Base-by-base conservation (phyloP, 2,113 vertebrate species). In the Mixornis gularis region DNA sequence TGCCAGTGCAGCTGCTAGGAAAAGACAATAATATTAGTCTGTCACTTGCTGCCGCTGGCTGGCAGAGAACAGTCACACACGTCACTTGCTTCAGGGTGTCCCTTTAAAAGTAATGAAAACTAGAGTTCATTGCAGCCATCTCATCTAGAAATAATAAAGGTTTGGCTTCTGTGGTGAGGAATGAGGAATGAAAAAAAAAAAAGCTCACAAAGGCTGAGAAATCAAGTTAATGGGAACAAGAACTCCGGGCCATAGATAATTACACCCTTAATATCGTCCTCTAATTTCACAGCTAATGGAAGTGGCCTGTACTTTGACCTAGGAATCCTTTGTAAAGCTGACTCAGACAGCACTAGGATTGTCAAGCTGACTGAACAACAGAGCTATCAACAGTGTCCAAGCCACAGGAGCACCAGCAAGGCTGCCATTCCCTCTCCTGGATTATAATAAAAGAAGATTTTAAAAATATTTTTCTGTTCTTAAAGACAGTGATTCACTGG, bases 51-150 rank as follows among this genome's bases (percentile, higher is more conserved):
- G 77, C 60, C 64, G 73, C 56, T 70, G 69, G 86, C 72, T 51
- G 52, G 62, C 36, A 90, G 72, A 68, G 60, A 52, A 64, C 32
- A 90, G 56, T 66, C 59, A 83, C 38, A 80, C 12, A 46, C 62
- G 64, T 59, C 40, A 80, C 44, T 68, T 78, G 36, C 72, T 89
- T 88, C 77, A 86, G 69, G 56, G 40, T 44, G 17, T 56, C 85
- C 26, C 69, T 90, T 92, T 92, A 84, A 73, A 96, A 80, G 56
- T 21, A 73, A 88, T 84, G 79, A 79, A 88, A 93, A 78, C 26
- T 51, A 66, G 29, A 94, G 26, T 13, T 78, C 55, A 73, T 7
- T 63, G 56, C 60, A 88, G 69, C 34, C 26, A 71, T 59, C 52
- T 78, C 77, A 73, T 52, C 48, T 34, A 66, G 40, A 89, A 87